phyloP scores from a whole-genome alignment of 2,797 vertebrate genomes.

The Halcyon chelicuti region DNA sequence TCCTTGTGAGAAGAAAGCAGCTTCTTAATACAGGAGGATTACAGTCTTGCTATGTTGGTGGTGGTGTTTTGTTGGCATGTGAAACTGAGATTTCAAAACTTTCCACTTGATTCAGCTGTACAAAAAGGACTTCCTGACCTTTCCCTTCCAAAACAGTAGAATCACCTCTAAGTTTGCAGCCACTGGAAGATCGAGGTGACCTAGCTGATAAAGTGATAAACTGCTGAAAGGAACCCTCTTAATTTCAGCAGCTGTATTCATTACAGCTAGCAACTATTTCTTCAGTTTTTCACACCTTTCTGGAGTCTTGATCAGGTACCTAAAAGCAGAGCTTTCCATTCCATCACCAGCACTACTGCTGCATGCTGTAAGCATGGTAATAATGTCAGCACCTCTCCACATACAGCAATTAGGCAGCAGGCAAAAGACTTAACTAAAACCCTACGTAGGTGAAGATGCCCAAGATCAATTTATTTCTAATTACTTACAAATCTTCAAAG shows the following conservation, averaged over 20 bases:
- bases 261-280: not conserved
- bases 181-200: not conserved
- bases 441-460: not conserved
- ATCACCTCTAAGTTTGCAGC: not conserved
- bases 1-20: conserved; percentile 34
- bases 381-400: not conserved
- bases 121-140: not conserved
- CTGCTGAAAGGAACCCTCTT: not conserved
- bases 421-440: not conserved
- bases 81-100: conserved; percentile 48
- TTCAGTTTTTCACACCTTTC: not conserved
- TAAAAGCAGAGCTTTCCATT: not conserved
- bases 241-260: not conserved
- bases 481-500: not conserved
- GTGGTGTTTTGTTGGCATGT: conserved; percentile 2
- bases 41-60: not conserved
- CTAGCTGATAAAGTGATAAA: not conserved
- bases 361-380: not conserved
- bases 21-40: conserved; percentile 12
- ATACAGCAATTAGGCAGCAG: not conserved
- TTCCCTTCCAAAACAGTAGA: not conserved
- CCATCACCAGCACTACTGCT: not conserved
- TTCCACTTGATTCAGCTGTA: conserved; percentile 32
- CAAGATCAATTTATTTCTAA: not conserved
- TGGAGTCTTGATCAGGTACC: not conserved